Base-by-base conservation (phyloP, 2,797 vertebrate species). In the Lates japonicus region DNA sequence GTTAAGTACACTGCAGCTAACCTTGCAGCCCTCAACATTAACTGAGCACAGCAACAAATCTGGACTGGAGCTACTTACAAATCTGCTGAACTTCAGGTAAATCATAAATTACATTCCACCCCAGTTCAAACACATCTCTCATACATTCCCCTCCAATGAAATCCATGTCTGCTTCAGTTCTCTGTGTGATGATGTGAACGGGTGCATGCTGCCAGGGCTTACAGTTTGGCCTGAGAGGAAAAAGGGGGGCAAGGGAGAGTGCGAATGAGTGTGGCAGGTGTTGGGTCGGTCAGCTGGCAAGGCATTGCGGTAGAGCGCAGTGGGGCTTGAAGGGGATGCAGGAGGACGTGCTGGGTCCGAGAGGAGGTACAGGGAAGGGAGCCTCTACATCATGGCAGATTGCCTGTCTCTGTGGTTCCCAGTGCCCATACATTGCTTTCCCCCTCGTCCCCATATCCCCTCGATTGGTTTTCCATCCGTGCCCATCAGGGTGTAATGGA, bases 311-410 rank as follows among this genome's bases (percentile, higher is more conserved):
- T 48, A 64, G 81, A 86, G 85, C 70, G 76, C 92, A 88, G 85
- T 73, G 76, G 92, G 81, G 91, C 94, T 91, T 95, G 94, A 95
- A 95, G 94, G 94, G 90, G 94, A 93, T 82, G 76, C 64, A 72
- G 87, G 88, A 92, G 92, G 88, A 92, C 80, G 62, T 83, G 84
- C 86, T 76, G 84, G 88, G 84, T 86, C 82, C 49, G 49, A 89
- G 72, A 84, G 78, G 76, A 87, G 87, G 81, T 78, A 71, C 60
- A 46, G 55, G 72, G 72, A 83, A 80, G 69, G 73, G 68, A 82
- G 88, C 85, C 93, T 94, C 93, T 95, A 94, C 87, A 95, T 95
- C 94, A 95, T 87, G 83, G 88, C 88, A 95, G 95, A 95, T 94
- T 95, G 95, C 94, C 91, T 95, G 94, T 94, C 95, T 87, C 64